These are phyloP conservation scores for Lampris megalopsis DNA, from an alignment of 2,113 vertebrate species.

Conservation along the genomic window DNA sequence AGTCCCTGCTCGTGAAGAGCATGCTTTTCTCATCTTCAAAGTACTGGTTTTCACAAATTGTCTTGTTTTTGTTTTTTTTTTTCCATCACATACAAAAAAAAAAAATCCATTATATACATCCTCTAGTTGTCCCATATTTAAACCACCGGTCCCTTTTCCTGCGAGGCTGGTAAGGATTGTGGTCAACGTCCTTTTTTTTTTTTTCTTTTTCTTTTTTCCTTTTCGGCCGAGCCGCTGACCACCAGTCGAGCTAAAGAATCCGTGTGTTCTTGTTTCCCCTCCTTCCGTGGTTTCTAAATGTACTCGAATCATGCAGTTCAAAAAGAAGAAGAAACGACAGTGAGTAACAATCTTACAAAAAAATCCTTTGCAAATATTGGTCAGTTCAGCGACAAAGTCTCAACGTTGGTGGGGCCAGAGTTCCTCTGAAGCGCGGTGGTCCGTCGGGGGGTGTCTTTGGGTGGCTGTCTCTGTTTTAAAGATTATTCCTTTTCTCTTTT, in stretches of 20 bases:
- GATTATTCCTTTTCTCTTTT: conserved; percentile 60
- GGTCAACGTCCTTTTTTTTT: conserved; percentile 24
- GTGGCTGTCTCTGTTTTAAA: conserved; percentile 43
- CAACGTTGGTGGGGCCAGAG: conserved; percentile 36
- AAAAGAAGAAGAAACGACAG: conserved; percentile 58
- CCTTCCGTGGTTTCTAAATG: conserved; percentile 55
- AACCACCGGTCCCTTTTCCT: conserved; percentile 70
- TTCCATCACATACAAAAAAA: conserved; percentile 84
- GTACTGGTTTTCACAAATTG: conserved; percentile 76
- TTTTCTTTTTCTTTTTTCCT: conserved; percentile 11
- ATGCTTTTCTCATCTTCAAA: conserved; percentile 84
- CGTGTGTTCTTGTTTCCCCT: conserved; percentile 40
- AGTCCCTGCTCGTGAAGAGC: conserved; percentile 70
- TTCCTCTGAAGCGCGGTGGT: conserved; percentile 70
- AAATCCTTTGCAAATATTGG: conserved; percentile 70
- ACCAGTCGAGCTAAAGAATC: conserved; percentile 64
- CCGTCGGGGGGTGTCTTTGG: conserved; percentile 54
- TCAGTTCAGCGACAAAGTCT: conserved; percentile 72
- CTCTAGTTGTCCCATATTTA: conserved; percentile 61
- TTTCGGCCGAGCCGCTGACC: conserved; percentile 57
- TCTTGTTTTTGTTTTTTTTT: conserved; percentile 45
- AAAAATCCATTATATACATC: conserved; percentile 84
- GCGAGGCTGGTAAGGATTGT: conserved; percentile 56
- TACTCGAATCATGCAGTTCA: conserved; percentile 76
- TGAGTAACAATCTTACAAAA: conserved; percentile 49